These are phyloP conservation scores for Solea senegalensis DNA, from an alignment of 2,113 vertebrate genomes.

Conservation along the genomic window DNA sequence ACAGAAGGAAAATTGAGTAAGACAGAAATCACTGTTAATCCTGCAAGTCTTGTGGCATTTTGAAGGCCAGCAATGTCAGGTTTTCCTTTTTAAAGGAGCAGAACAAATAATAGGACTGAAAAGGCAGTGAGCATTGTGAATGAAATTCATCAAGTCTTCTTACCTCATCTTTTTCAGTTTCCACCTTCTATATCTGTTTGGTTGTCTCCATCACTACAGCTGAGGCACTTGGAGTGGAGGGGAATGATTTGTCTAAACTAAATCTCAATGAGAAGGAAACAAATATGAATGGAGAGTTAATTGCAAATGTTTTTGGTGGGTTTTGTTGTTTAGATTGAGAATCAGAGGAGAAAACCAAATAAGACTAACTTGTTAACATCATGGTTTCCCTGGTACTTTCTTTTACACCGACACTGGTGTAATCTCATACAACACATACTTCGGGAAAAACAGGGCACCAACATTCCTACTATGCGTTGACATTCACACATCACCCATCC, in stretches of 20 bases:
- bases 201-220: constrained; percentile 15
- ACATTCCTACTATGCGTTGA: constrained; percentile 12
- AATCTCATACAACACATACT: constrained; percentile 8
- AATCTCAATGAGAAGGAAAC: constrained; percentile 2
- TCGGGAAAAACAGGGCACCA: neutral
- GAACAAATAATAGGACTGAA: constrained; percentile 12
- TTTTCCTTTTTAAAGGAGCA: neutral
- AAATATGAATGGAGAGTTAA: neutral
- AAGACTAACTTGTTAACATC: neutral
- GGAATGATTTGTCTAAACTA: neutral
- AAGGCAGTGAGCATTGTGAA: constrained; percentile 6
- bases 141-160: constrained; percentile 7
- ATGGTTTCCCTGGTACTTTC: neutral
- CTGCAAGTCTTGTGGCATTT: neutral
- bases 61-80: accelerated
- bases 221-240: constrained; percentile 25
- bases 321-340: neutral
- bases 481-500: constrained; percentile 39
- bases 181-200: constrained; percentile 9
- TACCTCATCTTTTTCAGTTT: constrained; percentile 18
- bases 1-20: neutral
- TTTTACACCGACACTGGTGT: neutral
- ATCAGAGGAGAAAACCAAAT: neutral
- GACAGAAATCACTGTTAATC: neutral
- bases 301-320: neutral